Evolutionary conservation across 2,113 vertebrate genomes (phyloP).

Genomic region (Crocuta crocuta): DNA sequence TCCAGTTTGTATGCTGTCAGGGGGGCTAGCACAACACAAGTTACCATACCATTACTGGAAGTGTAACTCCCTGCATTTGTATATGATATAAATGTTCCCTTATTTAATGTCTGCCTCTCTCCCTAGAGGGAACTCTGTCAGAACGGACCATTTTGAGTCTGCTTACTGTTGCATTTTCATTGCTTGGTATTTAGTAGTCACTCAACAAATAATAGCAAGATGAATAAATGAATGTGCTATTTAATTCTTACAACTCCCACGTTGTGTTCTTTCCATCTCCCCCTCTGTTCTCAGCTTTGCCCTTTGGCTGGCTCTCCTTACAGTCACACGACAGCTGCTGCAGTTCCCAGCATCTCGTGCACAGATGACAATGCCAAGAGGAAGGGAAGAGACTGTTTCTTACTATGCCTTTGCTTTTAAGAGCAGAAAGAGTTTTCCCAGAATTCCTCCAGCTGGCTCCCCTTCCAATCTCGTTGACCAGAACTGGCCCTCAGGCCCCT

Average conservation of each 20-base stretch:
- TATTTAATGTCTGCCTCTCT: background rate
- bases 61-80: background rate
- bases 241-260: background rate
- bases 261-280: background rate
- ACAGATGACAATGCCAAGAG: background rate
- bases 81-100: background rate
- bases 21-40: background rate
- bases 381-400: background rate
- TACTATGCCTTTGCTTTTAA: background rate
- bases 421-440: background rate
- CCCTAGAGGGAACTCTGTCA: background rate
- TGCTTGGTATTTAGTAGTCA: background rate
- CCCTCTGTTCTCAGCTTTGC: background rate
- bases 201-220: background rate
- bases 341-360: background rate
- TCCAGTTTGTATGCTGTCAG: background rate
- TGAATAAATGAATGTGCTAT: background rate
- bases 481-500: background rate
- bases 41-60: background rate
- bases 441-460: background rate
- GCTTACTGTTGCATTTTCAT: background rate
- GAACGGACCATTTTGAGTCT: background rate
- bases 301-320: background rate
- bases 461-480: background rate
- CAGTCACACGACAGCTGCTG: background rate